Evolutionary conservation across 35 echinoderm and acorn worm genomes (phyloP), one percentile per base, ranked within the genome.

Genomic region (Ptychodera flava): DNA sequence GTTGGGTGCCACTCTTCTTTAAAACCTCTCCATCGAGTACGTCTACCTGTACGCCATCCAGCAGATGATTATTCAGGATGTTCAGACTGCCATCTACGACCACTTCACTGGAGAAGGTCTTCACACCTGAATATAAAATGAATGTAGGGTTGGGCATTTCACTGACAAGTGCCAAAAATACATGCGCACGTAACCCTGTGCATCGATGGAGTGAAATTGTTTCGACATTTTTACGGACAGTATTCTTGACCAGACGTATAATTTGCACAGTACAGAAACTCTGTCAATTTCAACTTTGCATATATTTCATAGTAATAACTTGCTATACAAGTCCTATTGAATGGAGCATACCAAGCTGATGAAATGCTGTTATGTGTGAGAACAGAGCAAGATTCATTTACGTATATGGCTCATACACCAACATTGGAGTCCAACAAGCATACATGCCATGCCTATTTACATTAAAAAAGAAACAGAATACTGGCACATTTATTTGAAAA

Each of bases 81-180:
- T 64, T 64, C 6, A 64, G 45, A 64, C 22, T 37, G 16, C 84
- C 85, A 30, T 64, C 80, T 15, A 91, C 31, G 0, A 34, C 33
- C 2, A 91, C 28, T 52, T 91, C 36, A 81, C 78, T 79, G n/a
- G 12, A 28, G 35, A 90, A 84, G 28, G 84, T 86, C 16, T 86
- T 38, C 22, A 16, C 28, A 76, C 89, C 89, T 91, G 35, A 28
- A 90, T 32, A 2, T 15, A 77, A 77, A 77, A 77, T 77, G 15
- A 77, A n/a, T 15, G 15, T 15, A 77, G n/a, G n/a, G 15, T 77
- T n/a, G 15, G 75, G n/a, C 15, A 15, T 15, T 15, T 77, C n/a
- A 15, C n/a, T 77, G 15, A 77, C 75, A 15, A 15, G n/a, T n/a
- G 75, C n/a, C 15, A n/a, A 77, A 77, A 77, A 77, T 15, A 15